Evolutionary conservation across 1,140 invertebrate genomes (phyloP).

Genomic region (Drosophila setifemur): DNA sequence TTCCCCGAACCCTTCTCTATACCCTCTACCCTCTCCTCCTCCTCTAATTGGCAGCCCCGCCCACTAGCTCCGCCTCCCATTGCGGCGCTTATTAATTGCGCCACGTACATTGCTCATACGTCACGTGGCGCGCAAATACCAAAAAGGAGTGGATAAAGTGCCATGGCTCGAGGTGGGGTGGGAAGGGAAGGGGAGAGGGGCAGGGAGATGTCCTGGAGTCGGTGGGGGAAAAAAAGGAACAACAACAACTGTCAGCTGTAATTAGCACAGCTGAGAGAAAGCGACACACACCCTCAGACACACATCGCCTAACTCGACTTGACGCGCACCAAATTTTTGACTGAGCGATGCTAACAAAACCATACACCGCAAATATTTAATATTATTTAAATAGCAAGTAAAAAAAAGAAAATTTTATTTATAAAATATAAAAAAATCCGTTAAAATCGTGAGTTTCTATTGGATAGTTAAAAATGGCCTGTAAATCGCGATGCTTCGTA

Average conservation of each 20-base stretch:
- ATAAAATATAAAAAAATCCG: too few species aligned
- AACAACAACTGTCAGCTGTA: conserved; percentile 73
- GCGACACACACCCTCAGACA: conserved; percentile 5
- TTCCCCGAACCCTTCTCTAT: too few species aligned
- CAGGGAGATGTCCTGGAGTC: not conserved
- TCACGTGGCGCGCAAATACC: conserved; percentile 56
- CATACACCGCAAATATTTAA: too few species aligned
- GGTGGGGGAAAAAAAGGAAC: conserved; percentile 23
- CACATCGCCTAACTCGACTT: conserved; percentile 56
- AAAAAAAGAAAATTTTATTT: too few species aligned
- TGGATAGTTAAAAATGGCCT: too few species aligned
- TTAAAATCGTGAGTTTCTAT: too few species aligned
- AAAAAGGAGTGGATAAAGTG: conserved; percentile 24
- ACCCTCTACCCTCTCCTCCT: too few species aligned
- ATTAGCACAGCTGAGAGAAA: conserved; percentile 72
- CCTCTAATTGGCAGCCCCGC: conserved; percentile 17
- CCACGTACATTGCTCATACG: conserved; percentile 78
- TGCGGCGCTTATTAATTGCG: conserved; percentile 65
- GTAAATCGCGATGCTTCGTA: too few species aligned
- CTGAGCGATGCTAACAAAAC: conserved; percentile 57
- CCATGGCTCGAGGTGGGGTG: not conserved
- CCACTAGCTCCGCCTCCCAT: not conserved
- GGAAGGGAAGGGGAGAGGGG: not conserved
- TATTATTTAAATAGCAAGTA: too few species aligned
- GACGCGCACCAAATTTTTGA: conserved; percentile 74